Base-by-base conservation (phyloP, 2,797 vertebrate species). In the Dermochelys coriacea region DNA sequence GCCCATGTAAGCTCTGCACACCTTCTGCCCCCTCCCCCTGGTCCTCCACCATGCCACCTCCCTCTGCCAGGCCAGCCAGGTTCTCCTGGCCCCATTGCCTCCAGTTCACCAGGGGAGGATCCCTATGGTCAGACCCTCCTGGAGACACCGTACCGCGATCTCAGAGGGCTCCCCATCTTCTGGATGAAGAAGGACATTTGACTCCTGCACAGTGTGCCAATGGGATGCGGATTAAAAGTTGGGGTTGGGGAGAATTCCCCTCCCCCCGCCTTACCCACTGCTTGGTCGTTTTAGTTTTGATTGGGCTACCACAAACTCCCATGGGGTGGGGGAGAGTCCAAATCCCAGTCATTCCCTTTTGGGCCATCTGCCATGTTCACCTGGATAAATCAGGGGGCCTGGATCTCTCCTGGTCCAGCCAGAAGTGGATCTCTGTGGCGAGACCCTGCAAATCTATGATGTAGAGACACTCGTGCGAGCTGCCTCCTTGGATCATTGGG, bases 141-240 rank as follows among this genome's bases (percentile, higher is more conserved):
- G 84, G 97, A 99, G 85, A 99, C 98, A 2, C 98, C 98, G 0
- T 98, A 99, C 97, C 98, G 97, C 5, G 99, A 99, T 31, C 95
- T 98, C 90, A 99, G 97, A 97, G 99, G 99, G 88, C 93, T 97
- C 71, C 98, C 99, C 84, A 98, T 99, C 97, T 99, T 99, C 94
- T 99, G 99, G 99, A 99, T 99, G 99, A 99, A 99, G 97, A 99
- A 99, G 97, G 96, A 99, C 93, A 98, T 99, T 94, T 99, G 97
- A 98, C 29, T 25, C 51, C 21, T 19, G 9, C 0, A 4, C 37
- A 6, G 2, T 75, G 55, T 86, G 57, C n/a, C 68, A 55, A 12
- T 27, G 51, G 5, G 45, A 55, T 75, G 52, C 78, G 89, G 57
- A 41, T 57, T 57, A 82, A 82, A 49, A 71, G 59, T 29, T 49